Conservation (phyloP, 2,113 vertebrate genomes). For the Etheostoma cragini region DNA sequence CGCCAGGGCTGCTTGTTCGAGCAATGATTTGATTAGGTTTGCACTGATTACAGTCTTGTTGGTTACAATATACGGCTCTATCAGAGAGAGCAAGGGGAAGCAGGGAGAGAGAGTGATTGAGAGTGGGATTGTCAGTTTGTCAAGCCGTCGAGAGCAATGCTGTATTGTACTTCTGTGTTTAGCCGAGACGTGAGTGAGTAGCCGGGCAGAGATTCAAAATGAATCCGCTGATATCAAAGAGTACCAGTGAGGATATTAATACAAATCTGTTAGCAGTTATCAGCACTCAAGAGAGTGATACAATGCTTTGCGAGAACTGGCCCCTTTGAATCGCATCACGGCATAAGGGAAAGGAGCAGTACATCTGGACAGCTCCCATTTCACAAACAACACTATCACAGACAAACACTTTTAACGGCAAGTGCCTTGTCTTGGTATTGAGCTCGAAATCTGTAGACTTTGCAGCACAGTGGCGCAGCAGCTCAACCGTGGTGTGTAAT, state of each 20-base stretch:
- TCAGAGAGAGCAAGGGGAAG: constrained; percentile 38
- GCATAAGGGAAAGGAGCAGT: constrained; percentile 20
- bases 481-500: constrained; percentile 62
- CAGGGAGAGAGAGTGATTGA: constrained; percentile 49
- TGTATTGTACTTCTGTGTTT: constrained; percentile 41
- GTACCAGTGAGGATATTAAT: constrained; percentile 66
- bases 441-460: constrained; percentile 43
- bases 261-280: constrained; percentile 67
- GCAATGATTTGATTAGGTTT: constrained; percentile 72
- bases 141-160: constrained; percentile 57
- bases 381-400: constrained; percentile 67
- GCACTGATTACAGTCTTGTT: constrained; percentile 76
- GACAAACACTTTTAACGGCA: constrained; percentile 60
- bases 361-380: constrained; percentile 51
- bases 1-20: constrained; percentile 62
- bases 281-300: constrained; percentile 49
- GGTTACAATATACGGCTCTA: constrained; percentile 69
- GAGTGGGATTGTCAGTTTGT: constrained; percentile 68
- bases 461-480: constrained; percentile 43
- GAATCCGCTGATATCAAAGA: constrained; percentile 72
- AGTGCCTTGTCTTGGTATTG: constrained; percentile 58
- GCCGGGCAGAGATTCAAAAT: constrained; percentile 37
- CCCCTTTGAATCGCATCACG: constrained; percentile 50
- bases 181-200: constrained; percentile 29
- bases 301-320: background rate